Conservation (phyloP, 2,113 vertebrate species). For the Phaethon lepturus region DNA sequence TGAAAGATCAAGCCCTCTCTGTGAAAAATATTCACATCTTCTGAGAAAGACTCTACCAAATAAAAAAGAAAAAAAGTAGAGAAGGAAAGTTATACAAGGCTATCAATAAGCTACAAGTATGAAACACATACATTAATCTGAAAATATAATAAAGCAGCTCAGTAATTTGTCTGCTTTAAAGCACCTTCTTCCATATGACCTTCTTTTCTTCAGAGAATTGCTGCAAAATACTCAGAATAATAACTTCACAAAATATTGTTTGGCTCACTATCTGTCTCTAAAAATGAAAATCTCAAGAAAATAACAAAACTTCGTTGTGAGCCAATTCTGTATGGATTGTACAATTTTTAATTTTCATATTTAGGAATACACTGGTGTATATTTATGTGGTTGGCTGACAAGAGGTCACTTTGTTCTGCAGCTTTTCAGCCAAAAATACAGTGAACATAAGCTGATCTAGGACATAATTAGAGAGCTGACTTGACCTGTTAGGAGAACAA, state of each 20-base stretch:
- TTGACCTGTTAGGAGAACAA: not conserved
- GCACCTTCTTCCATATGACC: not conserved
- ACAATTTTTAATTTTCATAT: not conserved
- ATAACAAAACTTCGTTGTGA: not conserved
- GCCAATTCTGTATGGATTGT: not conserved
- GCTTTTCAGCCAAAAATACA: not conserved
- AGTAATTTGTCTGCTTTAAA: not conserved
- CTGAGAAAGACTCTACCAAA: not conserved
- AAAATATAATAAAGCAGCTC: not conserved
- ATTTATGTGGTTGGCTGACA: not conserved
- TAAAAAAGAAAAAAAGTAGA: not conserved
- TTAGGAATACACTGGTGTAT: not conserved
- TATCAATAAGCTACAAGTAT: not conserved
- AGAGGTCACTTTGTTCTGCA: not conserved
- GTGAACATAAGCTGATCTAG: not conserved
- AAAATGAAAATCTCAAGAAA: not conserved
- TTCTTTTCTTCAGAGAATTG: not conserved
- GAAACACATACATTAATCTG: not conserved
- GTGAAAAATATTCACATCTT: not conserved
- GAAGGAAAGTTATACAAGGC: not conserved
- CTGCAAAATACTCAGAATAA: not conserved
- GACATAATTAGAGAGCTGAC: not conserved
- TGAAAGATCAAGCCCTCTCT: not conserved
- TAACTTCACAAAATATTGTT: not conserved
- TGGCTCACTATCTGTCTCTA: not conserved